Evolutionary conservation across 1,140 invertebrate genomes (phyloP), one percentile per base, ranked within the genome.

Genomic region (Rhyacophila brunnea): DNA sequence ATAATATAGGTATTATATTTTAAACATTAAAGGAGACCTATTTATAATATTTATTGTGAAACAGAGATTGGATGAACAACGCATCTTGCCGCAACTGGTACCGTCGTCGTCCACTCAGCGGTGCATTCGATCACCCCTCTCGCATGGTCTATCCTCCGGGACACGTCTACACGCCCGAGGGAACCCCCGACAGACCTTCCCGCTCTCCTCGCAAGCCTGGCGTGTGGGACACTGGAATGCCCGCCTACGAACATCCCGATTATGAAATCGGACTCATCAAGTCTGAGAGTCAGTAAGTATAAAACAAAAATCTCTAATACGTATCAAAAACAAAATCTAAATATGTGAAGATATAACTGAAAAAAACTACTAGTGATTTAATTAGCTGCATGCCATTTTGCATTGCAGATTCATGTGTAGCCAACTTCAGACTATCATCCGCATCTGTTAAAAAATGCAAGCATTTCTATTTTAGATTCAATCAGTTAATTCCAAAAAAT

Each of bases 61-160:
- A 45, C 71, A 90, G 89, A 66, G 90, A 93, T 68, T 94, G 91
- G 92, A 93, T 90, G 68, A 83, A 83, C 66, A 95, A 95, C 72
- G 90, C 92, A 6, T 90, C 90, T 1, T 95, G 92, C 71, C 85
- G 87, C 64, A 88, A 82, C 9, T 92, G 90, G 85, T 95, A 88
- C 79, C 81, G 93, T 10, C 83, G 91, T 36, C 83, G 90, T 20
- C 87, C 89, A 20, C 76, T 95, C 1, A 85, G 83, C 66, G 87
- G 87, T 43, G 92, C 92, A 38, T 93, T 91, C 73, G 89, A 88
- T 14, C 91, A 95, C 73, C 92, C 92, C 4, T 93, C 91, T n/a
- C 87, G 85, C 70, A 95, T 95, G 93, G 91, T 96, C 13, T 96
- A 96, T 77, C 93, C 93, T 48, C 91, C 91, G 11, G 91, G 89